Evolutionary conservation across 2,113 vertebrate genomes (phyloP).

Genomic region (Psilopsiagon aurifrons): DNA sequence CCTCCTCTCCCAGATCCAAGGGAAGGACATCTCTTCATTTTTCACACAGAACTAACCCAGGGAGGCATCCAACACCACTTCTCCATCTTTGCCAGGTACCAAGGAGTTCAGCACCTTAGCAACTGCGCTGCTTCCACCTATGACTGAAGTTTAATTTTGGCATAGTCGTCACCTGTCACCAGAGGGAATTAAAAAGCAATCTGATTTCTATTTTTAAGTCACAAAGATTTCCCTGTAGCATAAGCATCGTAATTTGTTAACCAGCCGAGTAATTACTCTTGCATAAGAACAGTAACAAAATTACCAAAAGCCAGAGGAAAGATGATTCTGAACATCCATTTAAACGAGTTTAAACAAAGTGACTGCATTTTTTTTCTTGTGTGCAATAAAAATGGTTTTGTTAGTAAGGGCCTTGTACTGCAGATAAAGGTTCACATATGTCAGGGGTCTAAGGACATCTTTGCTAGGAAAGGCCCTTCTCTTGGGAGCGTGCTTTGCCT

Average conservation of each 20-base stretch:
- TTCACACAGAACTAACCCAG: not conserved
- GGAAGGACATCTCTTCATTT: not conserved
- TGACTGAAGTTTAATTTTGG: not conserved
- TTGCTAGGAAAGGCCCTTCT: too few relatives aligned
- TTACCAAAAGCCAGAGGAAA: not conserved
- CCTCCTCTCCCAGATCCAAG: not conserved
- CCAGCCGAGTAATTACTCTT: not conserved
- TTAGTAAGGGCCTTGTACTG: too few relatives aligned
- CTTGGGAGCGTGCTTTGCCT: too few relatives aligned
- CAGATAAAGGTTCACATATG: too few relatives aligned
- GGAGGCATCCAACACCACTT: not conserved
- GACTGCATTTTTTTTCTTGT: too few relatives aligned
- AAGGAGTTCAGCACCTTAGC: not conserved
- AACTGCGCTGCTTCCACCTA: not conserved
- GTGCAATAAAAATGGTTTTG: too few relatives aligned
- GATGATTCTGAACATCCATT: fast-evolving
- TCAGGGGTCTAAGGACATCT: too few relatives aligned
- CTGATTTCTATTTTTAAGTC: not conserved
- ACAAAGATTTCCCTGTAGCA: not conserved
- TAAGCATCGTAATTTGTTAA: not conserved
- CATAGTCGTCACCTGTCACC: not conserved
- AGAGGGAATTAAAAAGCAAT: not conserved
- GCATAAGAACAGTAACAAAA: not conserved
- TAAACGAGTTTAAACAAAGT: too few relatives aligned
- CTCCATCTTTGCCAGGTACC: not conserved